phyloP scores from a whole-genome alignment of 2,888 invertebrate genomes.

The Phyto melanocephala region DNA sequence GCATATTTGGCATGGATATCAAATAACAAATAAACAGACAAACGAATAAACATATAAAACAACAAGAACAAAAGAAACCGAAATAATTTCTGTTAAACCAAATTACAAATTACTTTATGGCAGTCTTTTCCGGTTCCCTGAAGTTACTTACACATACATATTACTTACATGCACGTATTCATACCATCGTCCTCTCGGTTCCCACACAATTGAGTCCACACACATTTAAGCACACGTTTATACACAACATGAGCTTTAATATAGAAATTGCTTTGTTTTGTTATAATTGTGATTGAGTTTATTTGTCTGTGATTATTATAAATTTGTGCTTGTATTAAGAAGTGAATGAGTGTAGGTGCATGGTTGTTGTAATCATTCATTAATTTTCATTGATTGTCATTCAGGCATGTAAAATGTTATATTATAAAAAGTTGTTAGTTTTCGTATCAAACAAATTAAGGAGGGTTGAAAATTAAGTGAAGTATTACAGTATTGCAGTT shows the following conservation, averaged over 20 bases:
- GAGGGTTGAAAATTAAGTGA: neutral
- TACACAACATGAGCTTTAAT: slow-evolving; percentile 6
- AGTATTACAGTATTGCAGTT: too few relatives aligned
- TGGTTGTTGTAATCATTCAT: slow-evolving; percentile 34
- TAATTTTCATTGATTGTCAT: slow-evolving; percentile 48
- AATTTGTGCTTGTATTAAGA: neutral
- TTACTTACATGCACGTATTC: neutral
- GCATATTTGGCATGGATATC: neutral
- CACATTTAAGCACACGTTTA: neutral
- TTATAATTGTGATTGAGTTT: slow-evolving; percentile 49
- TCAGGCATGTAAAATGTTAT: slow-evolving; percentile 43
- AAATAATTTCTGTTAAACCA: slow-evolving; percentile 38
- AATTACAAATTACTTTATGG: slow-evolving; percentile 56
- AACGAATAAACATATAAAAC: neutral
- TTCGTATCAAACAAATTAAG: neutral
- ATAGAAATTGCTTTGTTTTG: slow-evolving; percentile 31
- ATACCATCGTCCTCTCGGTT: too few relatives aligned
- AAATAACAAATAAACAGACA: slow-evolving; percentile 4
- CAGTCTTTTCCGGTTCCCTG: slow-evolving; percentile 56
- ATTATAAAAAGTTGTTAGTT: slow-evolving; percentile 9
- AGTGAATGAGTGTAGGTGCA: neutral
- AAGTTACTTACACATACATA: slow-evolving; percentile 19
- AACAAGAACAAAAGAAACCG: neutral
- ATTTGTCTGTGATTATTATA: slow-evolving; percentile 8
- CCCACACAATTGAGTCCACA: neutral